A percentile compares a stretch with the other conserved stretches of the same genome.
These are phyloP conservation scores for Eleginops maclovinus DNA, from an alignment of 2,113 vertebrate species.

Conservation along the genomic window DNA sequence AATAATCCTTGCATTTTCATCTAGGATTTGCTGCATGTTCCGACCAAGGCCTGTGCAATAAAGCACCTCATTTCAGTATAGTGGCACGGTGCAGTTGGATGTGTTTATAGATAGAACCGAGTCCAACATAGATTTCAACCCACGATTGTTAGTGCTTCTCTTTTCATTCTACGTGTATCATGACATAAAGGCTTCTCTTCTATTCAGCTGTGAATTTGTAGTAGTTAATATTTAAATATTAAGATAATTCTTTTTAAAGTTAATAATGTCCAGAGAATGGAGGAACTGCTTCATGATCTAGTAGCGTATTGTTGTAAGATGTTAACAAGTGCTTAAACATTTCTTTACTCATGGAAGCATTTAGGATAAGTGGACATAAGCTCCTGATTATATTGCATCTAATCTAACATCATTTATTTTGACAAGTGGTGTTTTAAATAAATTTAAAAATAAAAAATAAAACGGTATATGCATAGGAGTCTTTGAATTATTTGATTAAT, in stretches of 20 bases:
- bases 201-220: too few relatives aligned
- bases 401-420: not conserved
- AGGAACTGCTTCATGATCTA: not conserved
- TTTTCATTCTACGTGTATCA: too few relatives aligned
- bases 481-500: slow-evolving; percentile 52
- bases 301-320: not conserved
- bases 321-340: not conserved
- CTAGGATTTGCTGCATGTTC: not conserved
- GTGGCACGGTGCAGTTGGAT: not conserved
- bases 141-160: not conserved
- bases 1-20: not conserved
- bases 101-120: not conserved
- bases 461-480: slow-evolving; percentile 15
- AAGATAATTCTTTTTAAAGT: not conserved
- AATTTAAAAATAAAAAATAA: not conserved
- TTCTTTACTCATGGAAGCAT: not conserved
- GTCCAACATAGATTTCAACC: not conserved
- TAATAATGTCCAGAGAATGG: not conserved
- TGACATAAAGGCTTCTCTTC: too few relatives aligned
- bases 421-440: not conserved
- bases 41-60: not conserved
- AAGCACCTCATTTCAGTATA: not conserved
- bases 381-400: not conserved
- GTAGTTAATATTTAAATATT: not conserved
- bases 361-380: not conserved